These are phyloP conservation scores for Spea hammondii DNA, from an alignment of 2,797 vertebrate genomes.

Conservation along the genomic window DNA sequence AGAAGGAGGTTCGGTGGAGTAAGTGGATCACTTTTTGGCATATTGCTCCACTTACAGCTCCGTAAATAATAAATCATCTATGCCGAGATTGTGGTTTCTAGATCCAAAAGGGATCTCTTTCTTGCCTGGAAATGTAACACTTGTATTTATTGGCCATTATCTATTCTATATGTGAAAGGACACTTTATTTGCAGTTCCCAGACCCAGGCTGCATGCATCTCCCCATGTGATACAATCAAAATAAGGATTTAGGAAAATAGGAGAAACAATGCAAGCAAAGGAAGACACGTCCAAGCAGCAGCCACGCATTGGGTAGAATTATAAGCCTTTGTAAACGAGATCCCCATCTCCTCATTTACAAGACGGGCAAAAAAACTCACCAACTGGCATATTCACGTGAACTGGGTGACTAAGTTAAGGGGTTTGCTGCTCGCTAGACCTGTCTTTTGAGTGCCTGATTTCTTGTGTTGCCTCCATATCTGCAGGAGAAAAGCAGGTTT, in stretches of 20 bases:
- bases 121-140: too few relatives aligned
- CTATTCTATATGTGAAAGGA: too few relatives aligned
- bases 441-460: conserved; percentile 96
- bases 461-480: conserved; percentile 91
- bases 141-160: too few relatives aligned
- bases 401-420: conserved; percentile 85
- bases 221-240: background rate
- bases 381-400: conserved; percentile 85
- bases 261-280: conserved; percentile 64
- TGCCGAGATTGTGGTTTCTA: too few relatives aligned
- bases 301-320: conserved; percentile 67
- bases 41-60: too few relatives aligned
- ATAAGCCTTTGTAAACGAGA: conserved; percentile 81
- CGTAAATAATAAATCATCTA: too few relatives aligned
- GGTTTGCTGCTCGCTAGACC: conserved; percentile 92
- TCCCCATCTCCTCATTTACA: conserved; percentile 67
- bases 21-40: too few relatives aligned
- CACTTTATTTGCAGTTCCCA: too few relatives aligned
- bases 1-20: too few relatives aligned
- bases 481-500: conserved; percentile 95
- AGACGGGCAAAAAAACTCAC: conserved; percentile 79
- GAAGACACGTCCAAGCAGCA: conserved; percentile 71
- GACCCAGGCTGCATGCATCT: too few relatives aligned
- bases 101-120: too few relatives aligned
- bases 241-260: conserved; percentile 36